Conservation (phyloP, 2,888 invertebrate species). For the Sicus ferrugineus region DNA sequence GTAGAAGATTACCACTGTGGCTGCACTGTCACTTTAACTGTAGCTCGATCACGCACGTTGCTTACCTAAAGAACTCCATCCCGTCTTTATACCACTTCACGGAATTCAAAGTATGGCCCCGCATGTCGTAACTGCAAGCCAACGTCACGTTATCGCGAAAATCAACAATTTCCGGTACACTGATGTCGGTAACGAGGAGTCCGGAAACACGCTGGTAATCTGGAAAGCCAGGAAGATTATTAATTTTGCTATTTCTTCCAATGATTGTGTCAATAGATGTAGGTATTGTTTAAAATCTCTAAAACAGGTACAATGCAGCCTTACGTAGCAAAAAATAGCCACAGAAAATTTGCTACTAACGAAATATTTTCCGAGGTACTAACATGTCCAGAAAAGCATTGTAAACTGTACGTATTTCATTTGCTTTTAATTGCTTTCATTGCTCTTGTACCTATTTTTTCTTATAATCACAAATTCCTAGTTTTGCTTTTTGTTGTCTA, state of each 20-base stretch:
- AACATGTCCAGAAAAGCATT: background rate
- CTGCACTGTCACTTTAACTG: no score
- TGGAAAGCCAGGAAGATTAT: conserved; percentile 38
- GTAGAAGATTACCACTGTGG: no score
- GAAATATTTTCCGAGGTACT: background rate
- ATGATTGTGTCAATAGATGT: background rate
- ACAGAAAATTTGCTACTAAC: background rate
- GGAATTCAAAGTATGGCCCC: conserved; percentile 66
- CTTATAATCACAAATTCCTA: no score
- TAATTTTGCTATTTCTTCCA: background rate
- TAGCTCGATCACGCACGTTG: conserved; percentile 38
- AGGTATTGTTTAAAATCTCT: background rate
- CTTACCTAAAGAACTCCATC: conserved; percentile 66
- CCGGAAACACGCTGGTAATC: conserved; percentile 53
- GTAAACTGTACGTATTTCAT: no score
- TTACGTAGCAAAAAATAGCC: background rate
- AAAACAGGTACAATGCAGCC: background rate
- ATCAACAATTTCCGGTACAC: conserved; percentile 66
- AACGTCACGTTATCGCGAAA: conserved; percentile 65
- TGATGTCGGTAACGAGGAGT: conserved; percentile 64
- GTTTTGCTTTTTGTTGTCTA: no score
- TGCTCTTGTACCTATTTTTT: no score
- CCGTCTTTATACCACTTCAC: conserved; percentile 68
- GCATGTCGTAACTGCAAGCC: conserved; percentile 66
- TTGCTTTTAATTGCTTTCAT: no score